These are phyloP conservation scores for Aphelocoma coerulescens DNA, from an alignment of 2,113 vertebrate genomes.

Conservation along the genomic window DNA sequence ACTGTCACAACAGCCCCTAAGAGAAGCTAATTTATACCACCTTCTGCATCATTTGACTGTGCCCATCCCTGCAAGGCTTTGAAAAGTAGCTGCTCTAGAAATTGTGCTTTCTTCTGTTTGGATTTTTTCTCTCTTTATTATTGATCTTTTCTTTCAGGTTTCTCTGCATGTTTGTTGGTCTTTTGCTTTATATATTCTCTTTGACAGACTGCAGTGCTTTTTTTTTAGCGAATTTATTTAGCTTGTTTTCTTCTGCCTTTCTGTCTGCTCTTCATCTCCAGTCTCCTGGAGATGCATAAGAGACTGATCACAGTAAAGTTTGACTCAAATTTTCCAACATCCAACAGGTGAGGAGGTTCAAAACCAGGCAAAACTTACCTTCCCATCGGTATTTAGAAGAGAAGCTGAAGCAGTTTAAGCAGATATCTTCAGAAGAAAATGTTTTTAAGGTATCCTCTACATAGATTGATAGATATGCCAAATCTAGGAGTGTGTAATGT, in stretches of 20 bases:
- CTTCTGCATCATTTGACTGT: not conserved
- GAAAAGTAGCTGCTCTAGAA: not conserved
- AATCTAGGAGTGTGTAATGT: not conserved
- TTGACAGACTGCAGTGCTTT: not conserved
- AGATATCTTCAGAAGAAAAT: not conserved
- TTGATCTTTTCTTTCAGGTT: not conserved
- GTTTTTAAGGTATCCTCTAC: not conserved
- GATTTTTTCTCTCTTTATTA: not conserved
- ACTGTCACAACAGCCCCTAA: not conserved
- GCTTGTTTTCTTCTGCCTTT: not conserved
- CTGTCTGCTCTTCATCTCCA: not conserved
- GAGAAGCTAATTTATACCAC: not conserved
- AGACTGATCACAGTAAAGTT: not conserved
- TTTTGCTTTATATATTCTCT: not conserved
- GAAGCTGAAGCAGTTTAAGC: not conserved
- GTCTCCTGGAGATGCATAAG: not conserved
- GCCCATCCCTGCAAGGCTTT: not conserved
- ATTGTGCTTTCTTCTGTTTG: not conserved
- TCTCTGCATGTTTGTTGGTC: not conserved
- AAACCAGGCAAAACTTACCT: not conserved
- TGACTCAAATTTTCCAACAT: not conserved
- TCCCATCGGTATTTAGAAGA: not conserved
- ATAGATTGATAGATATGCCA: not conserved
- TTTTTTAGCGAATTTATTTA: not conserved
- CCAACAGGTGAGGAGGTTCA: not conserved